Conservation (phyloP, 2,888 invertebrate species). For the Hipparchia sbordonii region DNA sequence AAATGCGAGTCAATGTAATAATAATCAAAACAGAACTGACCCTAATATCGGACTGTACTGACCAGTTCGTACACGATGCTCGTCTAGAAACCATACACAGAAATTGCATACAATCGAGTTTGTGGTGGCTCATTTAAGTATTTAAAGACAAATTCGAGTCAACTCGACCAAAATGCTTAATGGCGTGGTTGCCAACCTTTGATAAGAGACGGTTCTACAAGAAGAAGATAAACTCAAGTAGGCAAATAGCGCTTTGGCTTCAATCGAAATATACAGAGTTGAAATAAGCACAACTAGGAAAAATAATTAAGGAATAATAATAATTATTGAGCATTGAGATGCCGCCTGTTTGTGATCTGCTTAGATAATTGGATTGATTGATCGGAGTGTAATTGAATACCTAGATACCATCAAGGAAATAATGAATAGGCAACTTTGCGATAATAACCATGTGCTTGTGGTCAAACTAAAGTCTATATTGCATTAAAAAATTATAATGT, state of each 20-base stretch:
- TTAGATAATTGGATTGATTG: background rate
- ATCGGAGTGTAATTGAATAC: background rate
- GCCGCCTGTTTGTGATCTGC: background rate
- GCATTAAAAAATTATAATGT: constrained; percentile 47
- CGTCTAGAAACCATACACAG: background rate
- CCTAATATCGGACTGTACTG: constrained; percentile 68
- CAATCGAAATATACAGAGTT: background rate
- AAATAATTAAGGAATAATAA: too few relatives aligned
- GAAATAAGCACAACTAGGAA: background rate
- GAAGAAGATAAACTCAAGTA: too few relatives aligned
- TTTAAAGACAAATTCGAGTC: background rate
- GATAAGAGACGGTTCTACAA: too few relatives aligned
- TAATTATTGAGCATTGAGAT: background rate
- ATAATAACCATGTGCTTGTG: background rate
- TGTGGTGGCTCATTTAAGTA: background rate
- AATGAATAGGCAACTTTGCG: too few relatives aligned
- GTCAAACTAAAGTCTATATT: background rate
- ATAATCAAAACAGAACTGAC: constrained; percentile 77
- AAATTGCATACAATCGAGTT: background rate
- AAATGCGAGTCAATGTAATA: constrained; percentile 67
- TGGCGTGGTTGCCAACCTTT: too few relatives aligned
- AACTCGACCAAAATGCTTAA: background rate
- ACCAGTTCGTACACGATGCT: constrained; percentile 60
- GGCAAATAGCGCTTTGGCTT: background rate
- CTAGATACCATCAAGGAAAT: background rate